Percentiles rank a stretch among this genome's conserved stretches.
These are phyloP conservation scores for Mormyrus iriodes DNA, from an alignment of 2,113 vertebrate genomes.

Conservation along the genomic window DNA sequence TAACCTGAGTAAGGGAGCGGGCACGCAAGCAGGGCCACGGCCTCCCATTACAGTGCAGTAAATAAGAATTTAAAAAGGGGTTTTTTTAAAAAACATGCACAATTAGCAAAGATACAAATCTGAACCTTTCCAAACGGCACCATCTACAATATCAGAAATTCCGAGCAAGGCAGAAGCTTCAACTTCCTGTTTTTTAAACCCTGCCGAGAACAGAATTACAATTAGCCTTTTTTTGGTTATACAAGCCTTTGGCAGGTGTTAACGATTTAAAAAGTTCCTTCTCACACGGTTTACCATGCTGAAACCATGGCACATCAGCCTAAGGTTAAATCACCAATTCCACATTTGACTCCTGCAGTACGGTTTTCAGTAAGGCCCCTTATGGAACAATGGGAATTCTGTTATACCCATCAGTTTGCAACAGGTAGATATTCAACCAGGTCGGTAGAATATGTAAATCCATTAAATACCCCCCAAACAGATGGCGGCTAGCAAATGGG, in stretches of 20 bases:
- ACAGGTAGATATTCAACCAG: neutral
- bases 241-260: neutral
- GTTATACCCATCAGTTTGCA: neutral
- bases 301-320: neutral
- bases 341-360: neutral
- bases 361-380: neutral
- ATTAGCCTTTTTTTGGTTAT: neutral
- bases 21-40: neutral
- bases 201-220: neutral
- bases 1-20: neutral
- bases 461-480: neutral
- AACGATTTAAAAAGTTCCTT: neutral
- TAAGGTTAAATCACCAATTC: neutral
- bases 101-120: neutral
- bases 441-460: neutral
- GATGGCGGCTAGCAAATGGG: neutral
- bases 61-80: neutral
- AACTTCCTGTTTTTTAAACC: neutral
- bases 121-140: neutral
- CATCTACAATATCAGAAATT: neutral
- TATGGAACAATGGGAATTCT: neutral
- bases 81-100: neutral
- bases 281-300: neutral
- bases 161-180: neutral
- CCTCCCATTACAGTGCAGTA: neutral